These are phyloP conservation scores for Sturnira hondurensis DNA, from an alignment of 2,113 vertebrate genomes.

Conservation along the genomic window DNA sequence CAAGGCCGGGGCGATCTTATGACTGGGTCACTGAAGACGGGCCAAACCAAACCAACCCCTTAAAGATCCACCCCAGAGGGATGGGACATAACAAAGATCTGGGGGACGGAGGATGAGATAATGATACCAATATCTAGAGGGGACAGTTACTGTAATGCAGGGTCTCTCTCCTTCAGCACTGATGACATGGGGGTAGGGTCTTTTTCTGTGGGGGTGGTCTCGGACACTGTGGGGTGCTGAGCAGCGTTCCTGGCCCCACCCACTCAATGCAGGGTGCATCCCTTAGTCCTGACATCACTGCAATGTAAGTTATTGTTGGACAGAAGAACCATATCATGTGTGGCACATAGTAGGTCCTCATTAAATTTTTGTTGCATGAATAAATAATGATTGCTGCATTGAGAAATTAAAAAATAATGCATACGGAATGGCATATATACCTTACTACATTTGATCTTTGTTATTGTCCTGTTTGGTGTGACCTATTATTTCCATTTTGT, in stretches of 20 bases:
- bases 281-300: neutral
- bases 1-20: neutral
- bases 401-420: neutral
- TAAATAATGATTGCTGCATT: neutral
- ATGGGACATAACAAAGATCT: neutral
- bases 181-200: neutral
- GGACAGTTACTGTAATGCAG: neutral
- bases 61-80: neutral
- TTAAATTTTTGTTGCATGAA: neutral
- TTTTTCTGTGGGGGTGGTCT: neutral
- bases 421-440: neutral
- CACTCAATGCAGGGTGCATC: neutral
- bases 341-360: neutral
- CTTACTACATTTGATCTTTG: neutral
- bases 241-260: neutral
- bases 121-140: neutral
- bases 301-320: neutral
- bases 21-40: neutral
- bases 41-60: neutral
- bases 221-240: neutral
- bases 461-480: neutral
- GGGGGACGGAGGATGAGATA: neutral
- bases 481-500: neutral
- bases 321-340: neutral
- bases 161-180: neutral